Conservation (phyloP, 2,797 vertebrate species). For the Microctenopoma steveboyesi region DNA sequence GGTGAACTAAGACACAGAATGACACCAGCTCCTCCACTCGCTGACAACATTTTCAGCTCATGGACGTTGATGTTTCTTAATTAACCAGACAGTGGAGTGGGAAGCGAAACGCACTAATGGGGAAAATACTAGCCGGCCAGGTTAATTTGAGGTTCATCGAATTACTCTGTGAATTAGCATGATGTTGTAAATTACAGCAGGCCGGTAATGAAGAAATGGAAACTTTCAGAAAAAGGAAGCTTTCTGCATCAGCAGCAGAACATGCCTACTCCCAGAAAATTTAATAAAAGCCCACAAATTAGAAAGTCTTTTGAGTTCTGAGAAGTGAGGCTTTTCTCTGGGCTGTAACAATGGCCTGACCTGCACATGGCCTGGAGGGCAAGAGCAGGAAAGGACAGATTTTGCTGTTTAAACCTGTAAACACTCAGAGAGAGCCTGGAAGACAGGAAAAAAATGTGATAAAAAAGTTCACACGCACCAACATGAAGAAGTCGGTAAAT, state of each 20-base stretch:
- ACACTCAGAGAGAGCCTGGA: background rate
- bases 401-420: slow-evolving; percentile 34
- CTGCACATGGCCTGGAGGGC: slow-evolving; percentile 42
- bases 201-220: slow-evolving; percentile 68
- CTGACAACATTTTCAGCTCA: slow-evolving; percentile 62
- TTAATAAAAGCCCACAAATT: slow-evolving; percentile 71
- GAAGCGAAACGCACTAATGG: slow-evolving; percentile 70
- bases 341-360: slow-evolving; percentile 60
- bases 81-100: slow-evolving; percentile 75
- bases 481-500: slow-evolving; percentile 39
- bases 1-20: slow-evolving; percentile 51
- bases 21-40: slow-evolving; percentile 50
- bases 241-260: slow-evolving; percentile 55
- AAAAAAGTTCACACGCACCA: slow-evolving; percentile 7
- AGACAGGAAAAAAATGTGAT: background rate
- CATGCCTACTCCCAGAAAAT: slow-evolving; percentile 60
- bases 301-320: slow-evolving; percentile 56
- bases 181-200: slow-evolving; percentile 75
- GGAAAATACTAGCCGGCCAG: slow-evolving; percentile 75
- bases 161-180: slow-evolving; percentile 77
- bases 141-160: slow-evolving; percentile 83
- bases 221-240: slow-evolving; percentile 51
- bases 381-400: slow-evolving; percentile 40
- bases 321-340: slow-evolving; percentile 46
- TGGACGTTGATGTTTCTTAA: slow-evolving; percentile 79